Percentiles rank a stretch among this genome's conserved stretches.
Conservation (phyloP, 2,113 vertebrate species). For the Cygnus atratus region DNA sequence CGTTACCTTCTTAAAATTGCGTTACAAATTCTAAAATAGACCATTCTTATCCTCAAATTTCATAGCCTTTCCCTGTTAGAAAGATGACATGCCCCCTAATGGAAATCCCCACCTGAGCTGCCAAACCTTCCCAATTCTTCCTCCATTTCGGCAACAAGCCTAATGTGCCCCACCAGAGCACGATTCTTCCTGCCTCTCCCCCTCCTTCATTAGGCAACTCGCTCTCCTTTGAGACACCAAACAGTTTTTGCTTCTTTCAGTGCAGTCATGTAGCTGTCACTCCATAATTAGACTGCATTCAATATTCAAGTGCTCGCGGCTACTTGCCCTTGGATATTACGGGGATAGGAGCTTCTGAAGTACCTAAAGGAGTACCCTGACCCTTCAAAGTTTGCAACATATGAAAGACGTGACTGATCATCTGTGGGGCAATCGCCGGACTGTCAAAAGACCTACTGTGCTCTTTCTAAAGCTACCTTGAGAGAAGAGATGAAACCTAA, state of each 20-base stretch:
- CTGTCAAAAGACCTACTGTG: slow-evolving; percentile 40
- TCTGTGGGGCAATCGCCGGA: slow-evolving; percentile 20
- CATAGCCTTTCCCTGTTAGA: background rate
- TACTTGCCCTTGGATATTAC: slow-evolving; percentile 16
- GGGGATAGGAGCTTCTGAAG: background rate
- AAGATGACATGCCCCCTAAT: background rate
- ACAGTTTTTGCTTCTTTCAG: background rate
- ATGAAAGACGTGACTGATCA: slow-evolving; percentile 26
- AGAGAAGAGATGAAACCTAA: slow-evolving; percentile 38
- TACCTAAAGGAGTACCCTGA: slow-evolving; percentile 20
- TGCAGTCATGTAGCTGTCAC: background rate
- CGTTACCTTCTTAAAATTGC: background rate
- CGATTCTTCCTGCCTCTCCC: background rate
- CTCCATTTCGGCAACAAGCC: background rate
- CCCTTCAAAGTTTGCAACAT: slow-evolving; percentile 31
- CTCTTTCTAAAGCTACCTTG: slow-evolving; percentile 38
- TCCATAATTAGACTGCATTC: slow-evolving; percentile 17
- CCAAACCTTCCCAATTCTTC: slow-evolving; percentile 32
- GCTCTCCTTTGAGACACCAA: slow-evolving; percentile 1
- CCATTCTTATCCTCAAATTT: background rate
- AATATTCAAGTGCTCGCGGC: slow-evolving; percentile 31
- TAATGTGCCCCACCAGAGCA: background rate
- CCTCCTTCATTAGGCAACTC: background rate
- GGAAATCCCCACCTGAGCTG: background rate
- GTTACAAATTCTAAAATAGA: background rate